Percentiles rank a stretch among this genome's conserved stretches.
phyloP scores from a whole-genome alignment of 2,888 invertebrate species.

The Tryphoninae sp. region DNA sequence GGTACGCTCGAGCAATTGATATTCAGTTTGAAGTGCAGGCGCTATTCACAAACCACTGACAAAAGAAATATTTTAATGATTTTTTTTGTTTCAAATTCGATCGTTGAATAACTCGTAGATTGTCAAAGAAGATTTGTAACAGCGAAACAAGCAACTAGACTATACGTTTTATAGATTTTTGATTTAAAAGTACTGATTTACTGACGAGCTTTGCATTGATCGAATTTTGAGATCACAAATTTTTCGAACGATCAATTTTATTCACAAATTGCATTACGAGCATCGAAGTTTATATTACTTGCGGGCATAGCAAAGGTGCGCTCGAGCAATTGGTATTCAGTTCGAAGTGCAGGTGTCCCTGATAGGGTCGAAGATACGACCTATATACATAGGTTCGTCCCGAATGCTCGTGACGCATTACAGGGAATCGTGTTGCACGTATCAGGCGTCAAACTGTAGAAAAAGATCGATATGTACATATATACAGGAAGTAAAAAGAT shows the following conservation, averaged over 20 bases:
- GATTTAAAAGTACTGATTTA: too few species aligned
- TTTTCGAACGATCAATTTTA: not conserved
- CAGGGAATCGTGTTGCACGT: conserved; percentile 26
- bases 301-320: not conserved
- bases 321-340: conserved; percentile 5
- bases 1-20: not conserved
- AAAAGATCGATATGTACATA: conserved; percentile 31
- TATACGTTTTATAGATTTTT: too few species aligned
- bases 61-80: not conserved
- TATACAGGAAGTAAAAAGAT: not conserved
- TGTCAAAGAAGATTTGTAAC: too few species aligned
- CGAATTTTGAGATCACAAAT: not conserved
- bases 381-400: not conserved
- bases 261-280: not conserved
- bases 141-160: too few species aligned
- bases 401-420: conserved; percentile 10
- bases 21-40: not conserved
- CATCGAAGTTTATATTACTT: not conserved
- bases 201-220: not conserved
- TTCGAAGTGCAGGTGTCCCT: not conserved
- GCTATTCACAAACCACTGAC: not conserved
- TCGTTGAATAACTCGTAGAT: too few species aligned
- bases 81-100: not conserved
- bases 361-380: conserved; percentile 2
- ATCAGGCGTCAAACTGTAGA: conserved; percentile 22